These are phyloP conservation scores for Otolemur crassicaudatus DNA, from an alignment of 2,797 vertebrate species.

Conservation along the genomic window DNA sequence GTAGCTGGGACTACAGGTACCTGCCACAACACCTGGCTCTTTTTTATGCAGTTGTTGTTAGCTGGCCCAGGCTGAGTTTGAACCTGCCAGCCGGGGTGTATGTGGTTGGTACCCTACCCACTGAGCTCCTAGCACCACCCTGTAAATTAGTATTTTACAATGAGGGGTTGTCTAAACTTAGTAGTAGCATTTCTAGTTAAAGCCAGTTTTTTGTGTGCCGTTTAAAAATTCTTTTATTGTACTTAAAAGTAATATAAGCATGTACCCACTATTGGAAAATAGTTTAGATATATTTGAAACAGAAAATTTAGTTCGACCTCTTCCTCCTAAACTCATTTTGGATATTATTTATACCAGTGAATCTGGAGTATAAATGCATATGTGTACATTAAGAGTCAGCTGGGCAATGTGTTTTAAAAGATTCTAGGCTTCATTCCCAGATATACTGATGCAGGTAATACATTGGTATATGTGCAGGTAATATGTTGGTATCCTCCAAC, in stretches of 20 bases:
- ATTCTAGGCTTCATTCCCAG: not conserved
- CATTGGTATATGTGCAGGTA: not conserved
- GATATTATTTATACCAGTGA: not conserved
- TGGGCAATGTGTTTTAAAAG: not conserved
- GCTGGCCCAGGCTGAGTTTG: too few relatives aligned
- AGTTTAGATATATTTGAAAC: not conserved
- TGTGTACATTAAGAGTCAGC: not conserved
- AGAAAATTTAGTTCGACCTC: constrained; percentile 18
- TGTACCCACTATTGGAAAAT: not conserved
- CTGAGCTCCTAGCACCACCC: too few relatives aligned
- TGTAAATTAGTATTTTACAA: not conserved
- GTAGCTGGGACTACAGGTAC: too few relatives aligned
- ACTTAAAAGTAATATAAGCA: not conserved
- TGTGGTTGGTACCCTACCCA: too few relatives aligned
- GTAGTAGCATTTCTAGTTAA: constrained; percentile 6
- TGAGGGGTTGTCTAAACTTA: constrained; percentile 31
- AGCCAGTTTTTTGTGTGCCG: not conserved
- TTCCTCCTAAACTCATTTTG: constrained; percentile 23
- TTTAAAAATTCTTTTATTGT: constrained; percentile 39
- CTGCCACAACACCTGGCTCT: too few relatives aligned
- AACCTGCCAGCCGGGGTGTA: too few relatives aligned
- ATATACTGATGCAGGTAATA: constrained; percentile 19
- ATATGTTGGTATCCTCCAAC: not conserved
- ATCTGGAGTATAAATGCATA: not conserved
- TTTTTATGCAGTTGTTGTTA: too few relatives aligned